Evolutionary conservation across 2,113 vertebrate genomes (phyloP).

Genomic region (Lontra canadensis): DNA sequence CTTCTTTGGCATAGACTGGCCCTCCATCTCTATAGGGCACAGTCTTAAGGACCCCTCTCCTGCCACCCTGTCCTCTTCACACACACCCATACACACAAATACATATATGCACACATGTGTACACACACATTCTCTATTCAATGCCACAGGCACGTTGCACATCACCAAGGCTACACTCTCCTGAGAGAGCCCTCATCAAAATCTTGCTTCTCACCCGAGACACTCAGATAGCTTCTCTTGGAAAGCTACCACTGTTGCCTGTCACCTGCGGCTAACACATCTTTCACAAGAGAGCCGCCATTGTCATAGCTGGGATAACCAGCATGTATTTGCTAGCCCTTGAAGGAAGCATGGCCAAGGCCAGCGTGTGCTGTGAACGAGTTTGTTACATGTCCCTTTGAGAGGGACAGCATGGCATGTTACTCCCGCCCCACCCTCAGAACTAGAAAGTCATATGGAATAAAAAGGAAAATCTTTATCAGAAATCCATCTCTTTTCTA

Average conservation of each 20-base stretch:
- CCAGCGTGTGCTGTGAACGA: not conserved
- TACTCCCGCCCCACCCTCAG: not conserved
- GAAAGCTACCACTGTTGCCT: not conserved
- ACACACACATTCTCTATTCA: not conserved
- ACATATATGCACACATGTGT: not conserved
- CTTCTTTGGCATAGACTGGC: not conserved
- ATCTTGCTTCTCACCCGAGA: not conserved
- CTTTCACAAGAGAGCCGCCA: not conserved
- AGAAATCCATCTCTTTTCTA: not conserved
- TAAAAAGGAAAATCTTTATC: constrained; percentile 20
- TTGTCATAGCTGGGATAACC: not conserved
- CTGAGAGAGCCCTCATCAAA: not conserved
- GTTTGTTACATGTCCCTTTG: not conserved
- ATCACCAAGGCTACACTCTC: not conserved
- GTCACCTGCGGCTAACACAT: not conserved
- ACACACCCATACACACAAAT: not conserved
- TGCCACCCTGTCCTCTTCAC: not conserved
- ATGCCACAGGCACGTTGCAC: accelerated
- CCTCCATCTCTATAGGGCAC: not conserved
- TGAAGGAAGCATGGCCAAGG: not conserved
- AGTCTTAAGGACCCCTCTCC: not conserved
- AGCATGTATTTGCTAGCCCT: not conserved
- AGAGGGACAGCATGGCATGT: not conserved
- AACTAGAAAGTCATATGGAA: not conserved
- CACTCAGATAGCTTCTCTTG: not conserved